A percentile compares a stretch with the other conserved stretches of the same genome.
Conservation (phyloP, 2,113 vertebrate genomes). For the Cygnus buccinator region DNA sequence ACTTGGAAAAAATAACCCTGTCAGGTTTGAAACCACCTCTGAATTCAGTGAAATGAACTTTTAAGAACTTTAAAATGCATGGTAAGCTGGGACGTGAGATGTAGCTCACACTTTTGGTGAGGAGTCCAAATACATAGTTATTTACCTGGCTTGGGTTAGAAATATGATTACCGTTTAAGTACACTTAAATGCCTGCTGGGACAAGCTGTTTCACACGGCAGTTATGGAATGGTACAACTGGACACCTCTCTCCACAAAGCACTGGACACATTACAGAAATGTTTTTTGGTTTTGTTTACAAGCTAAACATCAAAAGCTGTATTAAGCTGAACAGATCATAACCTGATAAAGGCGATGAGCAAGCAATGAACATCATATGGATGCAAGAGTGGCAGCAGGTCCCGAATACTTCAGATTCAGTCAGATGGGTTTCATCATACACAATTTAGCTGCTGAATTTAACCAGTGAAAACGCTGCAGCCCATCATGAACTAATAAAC, state of each 20-base stretch:
- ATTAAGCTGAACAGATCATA: not conserved
- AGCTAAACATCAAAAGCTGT: not conserved
- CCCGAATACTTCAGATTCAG: not conserved
- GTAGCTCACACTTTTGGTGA: not conserved
- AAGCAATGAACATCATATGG: not conserved
- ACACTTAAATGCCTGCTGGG: not conserved
- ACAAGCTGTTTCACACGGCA: not conserved
- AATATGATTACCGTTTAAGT: not conserved
- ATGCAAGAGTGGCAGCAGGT: not conserved
- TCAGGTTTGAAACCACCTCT: not conserved
- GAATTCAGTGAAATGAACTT: not conserved
- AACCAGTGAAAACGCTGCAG: not conserved
- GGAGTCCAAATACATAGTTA: not conserved
- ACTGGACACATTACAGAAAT: not conserved
- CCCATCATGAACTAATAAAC: not conserved
- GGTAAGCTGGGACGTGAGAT: not conserved
- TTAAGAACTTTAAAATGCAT: not conserved
- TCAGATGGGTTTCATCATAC: not conserved
- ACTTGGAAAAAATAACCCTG: not conserved
- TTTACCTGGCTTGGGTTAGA: not conserved
- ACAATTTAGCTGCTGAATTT: not conserved
- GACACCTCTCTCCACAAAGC: not conserved
- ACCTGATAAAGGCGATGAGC: not conserved
- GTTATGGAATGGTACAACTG: not conserved
- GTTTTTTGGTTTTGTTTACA: not conserved